Evolutionary conservation across 2,797 vertebrate genomes (phyloP), one percentile per base, ranked within the genome.

Genomic region (Mormyrus proboscirostris): DNA sequence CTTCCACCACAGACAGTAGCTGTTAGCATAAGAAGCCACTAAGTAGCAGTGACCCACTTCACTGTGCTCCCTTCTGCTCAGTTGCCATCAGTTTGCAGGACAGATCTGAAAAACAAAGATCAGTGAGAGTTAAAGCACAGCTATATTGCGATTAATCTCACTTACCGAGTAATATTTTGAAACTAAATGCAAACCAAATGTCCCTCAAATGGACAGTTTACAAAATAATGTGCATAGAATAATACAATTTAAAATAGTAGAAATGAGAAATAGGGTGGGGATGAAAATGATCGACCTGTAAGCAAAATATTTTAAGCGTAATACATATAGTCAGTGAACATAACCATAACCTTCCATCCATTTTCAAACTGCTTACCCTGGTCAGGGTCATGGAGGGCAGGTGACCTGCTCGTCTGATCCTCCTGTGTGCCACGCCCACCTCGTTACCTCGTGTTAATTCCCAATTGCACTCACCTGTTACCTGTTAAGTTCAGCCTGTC

Each of bases 41-140:
- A 4, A 33, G 33, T 16, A 73, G 41, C n/a, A 69, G 12, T 87
- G 91, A 92, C 76, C 85, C 65, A 12, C 50, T 88, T 89, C 91
- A 62, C 86, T 59, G 90, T 65, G 88, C 90, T 49, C 44, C 86
- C 49, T 83, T 6, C 82, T 2, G 87, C 53, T 87, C 89, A 51
- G 82, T 90, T 92, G 87, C 62, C 86, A 89, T 90, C 73, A 90
- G 91, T 91, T 90, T 33, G 88, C 83, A 88, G 89, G 92, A 89
- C 25, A 91, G 51, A 89, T 93, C 97, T 98, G 93, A 91, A 96
- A 95, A 91, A 92, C 44, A 95, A 87, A 96, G 79, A 76, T 90
- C 57, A 62, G 59, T 86, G 0, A 8, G 53, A 4, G 53, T 91
- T 89, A 87, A 49, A 3, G 85, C 19, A 12, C 50, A 22, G 22